phyloP scores from a whole-genome alignment of 2,113 vertebrate species.

The Oenanthe melanoleuca region DNA sequence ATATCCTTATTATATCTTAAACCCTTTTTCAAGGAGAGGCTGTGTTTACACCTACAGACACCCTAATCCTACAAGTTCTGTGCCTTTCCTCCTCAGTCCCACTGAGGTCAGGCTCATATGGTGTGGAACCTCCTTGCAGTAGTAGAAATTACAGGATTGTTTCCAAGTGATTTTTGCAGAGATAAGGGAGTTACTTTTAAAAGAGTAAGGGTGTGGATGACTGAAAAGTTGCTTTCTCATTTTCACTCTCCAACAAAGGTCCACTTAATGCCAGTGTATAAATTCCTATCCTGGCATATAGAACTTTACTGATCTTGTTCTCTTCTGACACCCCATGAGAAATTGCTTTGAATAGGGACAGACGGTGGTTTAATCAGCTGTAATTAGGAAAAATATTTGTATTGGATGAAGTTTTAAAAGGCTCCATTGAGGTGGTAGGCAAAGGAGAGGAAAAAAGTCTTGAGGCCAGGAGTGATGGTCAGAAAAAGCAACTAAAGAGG shows the following conservation, averaged over 20 bases:
- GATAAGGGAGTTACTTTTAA: background rate
- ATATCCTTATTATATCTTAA: background rate
- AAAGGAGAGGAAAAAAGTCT: background rate
- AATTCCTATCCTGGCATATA: background rate
- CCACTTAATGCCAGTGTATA: background rate
- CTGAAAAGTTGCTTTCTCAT: background rate
- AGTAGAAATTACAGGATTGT: background rate
- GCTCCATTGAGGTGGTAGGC: background rate
- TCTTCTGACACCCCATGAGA: background rate
- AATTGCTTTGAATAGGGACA: background rate
- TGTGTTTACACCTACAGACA: background rate
- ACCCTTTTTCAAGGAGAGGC: background rate
- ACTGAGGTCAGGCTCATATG: rapidly evolving
- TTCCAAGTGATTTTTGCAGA: background rate
- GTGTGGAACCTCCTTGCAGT: background rate
- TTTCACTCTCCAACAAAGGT: background rate
- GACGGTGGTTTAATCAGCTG: background rate
- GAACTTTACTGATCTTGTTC: background rate
- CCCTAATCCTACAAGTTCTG: background rate
- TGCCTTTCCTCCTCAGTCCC: background rate
- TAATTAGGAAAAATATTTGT: background rate
- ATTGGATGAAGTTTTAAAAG: background rate
- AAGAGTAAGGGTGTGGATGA: background rate
- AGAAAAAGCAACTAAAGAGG: background rate
- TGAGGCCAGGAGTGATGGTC: background rate